Base-by-base conservation (phyloP, 2,888 invertebrate species). In the Lasioglossum oenotherae region DNA sequence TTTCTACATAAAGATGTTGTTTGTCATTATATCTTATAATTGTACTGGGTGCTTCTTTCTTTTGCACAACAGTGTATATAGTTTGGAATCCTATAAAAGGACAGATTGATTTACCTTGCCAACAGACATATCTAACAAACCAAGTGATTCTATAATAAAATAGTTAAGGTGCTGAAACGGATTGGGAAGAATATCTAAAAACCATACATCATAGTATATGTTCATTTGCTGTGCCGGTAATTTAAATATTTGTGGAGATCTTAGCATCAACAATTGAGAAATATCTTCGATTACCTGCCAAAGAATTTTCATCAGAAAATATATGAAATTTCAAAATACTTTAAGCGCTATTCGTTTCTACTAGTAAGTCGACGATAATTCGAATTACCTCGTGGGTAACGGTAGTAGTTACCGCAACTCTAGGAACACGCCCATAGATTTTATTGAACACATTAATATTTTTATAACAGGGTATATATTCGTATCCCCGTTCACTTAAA, bases 371-470 rank as follows among this genome's bases (percentile, higher is more conserved):
- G 35, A 38, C 23, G 31, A n/a, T 14, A n/a, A 35, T 23, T 60
- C 10, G 19, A 57, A 73, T 75, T 84, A 86, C 86, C 86, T 84
- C 46, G 8, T 84, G 2, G 3, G 71, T 81, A 57, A 78, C 78
- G 8, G 57, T 60, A 46, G 81, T 72, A 67, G 84, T 84, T 57
- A 86, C 19, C 14, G 57, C 75, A 64, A 86, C 35, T 73, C 14
- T 73, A 46, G 86, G 78, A 53, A 78, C 1, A 35, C 5, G 0
- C 16, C 19, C 31, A 23, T 60, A 46, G 19, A 84, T 14, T 19
- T 38, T 19, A 41, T 60, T 0, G 5, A 27, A 27, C 23, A 0
- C 3, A 31, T 10, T 14, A 38, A 84, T 6, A 0, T n/a, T 31
- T 57, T n/a, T 31, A 60, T 86, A 84, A 71, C 1, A 23, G 12